Evolutionary conservation across 2,888 invertebrate genomes (phyloP), one percentile per base, ranked within the genome.

Genomic region (Timema cristinae): DNA sequence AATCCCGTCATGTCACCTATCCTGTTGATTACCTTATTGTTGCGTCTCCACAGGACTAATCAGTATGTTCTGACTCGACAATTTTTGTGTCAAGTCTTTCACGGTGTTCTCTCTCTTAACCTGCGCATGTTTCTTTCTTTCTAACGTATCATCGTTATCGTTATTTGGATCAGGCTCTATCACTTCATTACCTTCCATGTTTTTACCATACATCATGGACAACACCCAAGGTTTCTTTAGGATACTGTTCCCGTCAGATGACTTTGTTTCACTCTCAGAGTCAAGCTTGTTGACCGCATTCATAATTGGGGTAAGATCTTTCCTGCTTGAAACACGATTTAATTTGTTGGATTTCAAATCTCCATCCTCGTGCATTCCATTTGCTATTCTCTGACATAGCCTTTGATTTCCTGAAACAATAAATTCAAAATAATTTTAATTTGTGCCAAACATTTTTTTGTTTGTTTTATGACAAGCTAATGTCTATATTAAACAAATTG

Each of bases 1-100:
- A 97, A 87, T 67, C 96, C 96, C 73, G 92, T 90, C 90, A 94
- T 92, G 79, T 94, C 93, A 63, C 92, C 91, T 73, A 93, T 91
- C n/a, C 81, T 91, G 84, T 76, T 48, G 50, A 80, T 75, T 74
- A 86, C 84, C 77, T 87, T 88, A 50, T 89, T 89, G 75, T 90
- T 90, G 63, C 70, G 56, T 71, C 71, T 85, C 85, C 59, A 81
- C 83, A 7, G 85, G 84, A 76, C 84, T 84, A 72, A 86, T 85
- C 73, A 88, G 81, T 71, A 86, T 83, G 79, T 86, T 87, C 78
- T 93, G 89, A 70, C 89, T 92, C 56, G 92, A 90, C 76, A 95
- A 82, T 82, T 93, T 92, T 81, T 94, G 93, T 59, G 94, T 94
- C 75, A 95, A 84, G 83, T 95, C 94, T 83, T 94, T 94, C 68